Percentiles rank a stretch among this genome's conserved stretches.
Conservation (phyloP, 2,113 vertebrate species). For the Promerops cafer region DNA sequence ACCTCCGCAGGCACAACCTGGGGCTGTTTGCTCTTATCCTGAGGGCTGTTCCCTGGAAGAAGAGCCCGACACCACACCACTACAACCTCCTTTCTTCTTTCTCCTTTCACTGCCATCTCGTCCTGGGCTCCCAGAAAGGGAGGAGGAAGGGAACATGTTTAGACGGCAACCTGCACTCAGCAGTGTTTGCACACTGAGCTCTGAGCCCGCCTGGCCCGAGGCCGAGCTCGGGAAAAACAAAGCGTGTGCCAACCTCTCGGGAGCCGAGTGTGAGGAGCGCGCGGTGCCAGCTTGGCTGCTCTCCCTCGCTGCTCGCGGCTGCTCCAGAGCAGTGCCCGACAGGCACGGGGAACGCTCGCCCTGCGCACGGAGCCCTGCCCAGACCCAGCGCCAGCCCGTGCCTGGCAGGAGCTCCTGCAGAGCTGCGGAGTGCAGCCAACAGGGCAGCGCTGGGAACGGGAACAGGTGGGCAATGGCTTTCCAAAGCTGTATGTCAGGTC, state of each 20-base stretch:
- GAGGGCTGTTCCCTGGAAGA: not conserved
- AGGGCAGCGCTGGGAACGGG: fast-evolving
- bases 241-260: not conserved
- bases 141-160: not conserved
- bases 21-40: not conserved
- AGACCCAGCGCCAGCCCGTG: fast-evolving
- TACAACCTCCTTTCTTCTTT: fast-evolving
- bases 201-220: not conserved
- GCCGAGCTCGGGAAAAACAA: not conserved
- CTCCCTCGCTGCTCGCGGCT: fast-evolving
- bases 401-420: not conserved
- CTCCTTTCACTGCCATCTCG: not conserved
- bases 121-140: not conserved
- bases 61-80: fast-evolving
- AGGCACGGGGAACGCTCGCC: fast-evolving
- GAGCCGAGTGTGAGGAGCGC: not conserved
- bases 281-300: not conserved
- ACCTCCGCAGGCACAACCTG: not conserved
- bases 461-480: fast-evolving
- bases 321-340: not conserved
- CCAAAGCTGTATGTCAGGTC: fast-evolving
- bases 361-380: fast-evolving
- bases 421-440: fast-evolving
- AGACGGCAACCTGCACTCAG: not conserved
- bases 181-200: not conserved